Evolutionary conservation across 1,140 invertebrate species (phyloP).

Genomic region (Leptinotarsa texana): DNA sequence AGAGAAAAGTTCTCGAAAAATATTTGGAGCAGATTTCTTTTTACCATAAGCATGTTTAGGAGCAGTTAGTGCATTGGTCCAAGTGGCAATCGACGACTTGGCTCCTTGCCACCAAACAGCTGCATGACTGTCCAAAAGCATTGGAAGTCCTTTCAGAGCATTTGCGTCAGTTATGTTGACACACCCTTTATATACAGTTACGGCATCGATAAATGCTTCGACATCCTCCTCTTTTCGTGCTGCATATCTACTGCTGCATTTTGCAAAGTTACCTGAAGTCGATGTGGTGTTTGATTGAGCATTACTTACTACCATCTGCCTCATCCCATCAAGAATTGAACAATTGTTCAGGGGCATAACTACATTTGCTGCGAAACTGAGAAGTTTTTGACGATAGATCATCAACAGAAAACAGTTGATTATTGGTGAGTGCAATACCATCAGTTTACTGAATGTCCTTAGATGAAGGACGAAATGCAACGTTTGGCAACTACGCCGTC

Average conservation of each 20-base stretch:
- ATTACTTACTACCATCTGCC: too few relatives aligned
- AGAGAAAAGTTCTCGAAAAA: conserved; percentile 5
- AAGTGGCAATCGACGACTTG: conserved; percentile 37
- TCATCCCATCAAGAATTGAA: conserved; percentile 4
- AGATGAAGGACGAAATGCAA: too few relatives aligned
- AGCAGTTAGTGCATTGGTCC: not conserved
- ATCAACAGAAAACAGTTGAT: not conserved
- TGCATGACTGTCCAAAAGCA: conserved; percentile 55
- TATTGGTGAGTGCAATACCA: too few relatives aligned
- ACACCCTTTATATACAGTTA: conserved; percentile 36
- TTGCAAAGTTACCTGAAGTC: not conserved
- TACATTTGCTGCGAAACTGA: not conserved
- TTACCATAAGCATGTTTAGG: not conserved
- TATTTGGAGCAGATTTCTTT: conserved; percentile 6
- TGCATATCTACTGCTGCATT: conserved; percentile 28
- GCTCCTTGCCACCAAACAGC: conserved; percentile 58
- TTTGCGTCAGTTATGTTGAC: conserved; percentile 52
- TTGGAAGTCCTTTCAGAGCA: conserved; percentile 54
- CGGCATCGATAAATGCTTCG: conserved; percentile 38
- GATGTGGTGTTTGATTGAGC: too few relatives aligned
- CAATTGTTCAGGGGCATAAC: not conserved
- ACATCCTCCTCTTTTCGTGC: conserved; percentile 31
- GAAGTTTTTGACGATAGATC: not conserved
- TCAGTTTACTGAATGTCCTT: not conserved
- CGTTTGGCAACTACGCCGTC: too few relatives aligned